Conservation (phyloP, 2,888 invertebrate species). For the Pollenia amentaria region DNA sequence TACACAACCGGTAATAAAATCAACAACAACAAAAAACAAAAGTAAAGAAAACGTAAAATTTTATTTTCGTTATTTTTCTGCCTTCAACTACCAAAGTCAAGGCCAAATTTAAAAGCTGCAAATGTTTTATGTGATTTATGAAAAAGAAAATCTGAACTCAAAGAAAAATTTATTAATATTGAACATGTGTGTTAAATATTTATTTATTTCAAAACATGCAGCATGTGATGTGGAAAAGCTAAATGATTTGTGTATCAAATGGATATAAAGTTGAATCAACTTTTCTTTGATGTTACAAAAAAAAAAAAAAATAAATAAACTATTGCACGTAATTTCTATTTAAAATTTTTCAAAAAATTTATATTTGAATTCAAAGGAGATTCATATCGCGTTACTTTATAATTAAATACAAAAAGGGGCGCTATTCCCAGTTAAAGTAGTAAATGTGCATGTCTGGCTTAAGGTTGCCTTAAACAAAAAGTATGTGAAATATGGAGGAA, state of each 20-base stretch:
- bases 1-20: slow-evolving; percentile 9
- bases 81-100: slow-evolving; percentile 52
- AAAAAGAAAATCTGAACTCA: slow-evolving; percentile 11
- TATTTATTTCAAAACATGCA: neutral
- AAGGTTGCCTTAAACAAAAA: too few species aligned
- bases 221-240: slow-evolving; percentile 4
- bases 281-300: too few species aligned
- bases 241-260: neutral
- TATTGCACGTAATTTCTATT: too few species aligned
- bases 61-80: slow-evolving; percentile 9
- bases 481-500: too few species aligned
- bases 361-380: too few species aligned
- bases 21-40: neutral
- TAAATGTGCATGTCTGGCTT: too few species aligned
- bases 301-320: too few species aligned
- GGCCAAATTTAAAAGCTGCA: slow-evolving; percentile 34
- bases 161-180: neutral
- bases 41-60: slow-evolving; percentile 17
- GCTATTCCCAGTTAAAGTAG: too few species aligned
- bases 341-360: too few species aligned
- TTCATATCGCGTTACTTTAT: too few species aligned
- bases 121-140: neutral
- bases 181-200: neutral
- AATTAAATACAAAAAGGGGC: too few species aligned
- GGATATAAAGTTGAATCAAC: neutral